Conservation (phyloP, 2,797 vertebrate species). For the Chiloscyllium punctatum region DNA sequence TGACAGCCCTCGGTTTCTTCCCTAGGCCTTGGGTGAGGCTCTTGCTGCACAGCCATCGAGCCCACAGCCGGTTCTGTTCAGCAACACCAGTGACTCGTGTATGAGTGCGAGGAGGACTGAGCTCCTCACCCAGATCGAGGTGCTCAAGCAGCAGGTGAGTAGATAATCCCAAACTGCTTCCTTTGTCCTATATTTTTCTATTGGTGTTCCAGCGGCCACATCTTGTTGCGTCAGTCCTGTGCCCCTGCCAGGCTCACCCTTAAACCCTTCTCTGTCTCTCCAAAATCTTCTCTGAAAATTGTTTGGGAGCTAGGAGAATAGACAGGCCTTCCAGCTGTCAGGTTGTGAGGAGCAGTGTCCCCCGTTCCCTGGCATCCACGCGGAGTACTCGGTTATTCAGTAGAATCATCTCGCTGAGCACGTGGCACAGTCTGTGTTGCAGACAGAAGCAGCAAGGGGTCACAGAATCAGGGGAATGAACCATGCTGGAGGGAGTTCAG, state of each 20-base stretch:
- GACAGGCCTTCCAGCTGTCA: too few species aligned
- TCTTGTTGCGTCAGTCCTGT: not conserved
- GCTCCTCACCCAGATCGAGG: conserved; percentile 84
- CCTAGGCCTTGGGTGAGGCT: conserved; percentile 87
- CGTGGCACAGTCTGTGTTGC: not conserved
- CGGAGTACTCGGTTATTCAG: too few species aligned
- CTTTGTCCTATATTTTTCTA: not conserved
- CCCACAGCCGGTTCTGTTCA: conserved; percentile 60
- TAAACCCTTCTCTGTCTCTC: not conserved
- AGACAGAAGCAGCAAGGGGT: not conserved
- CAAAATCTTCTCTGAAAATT: too few species aligned
- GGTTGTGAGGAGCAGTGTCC: too few species aligned
- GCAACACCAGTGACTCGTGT: conserved; percentile 61
- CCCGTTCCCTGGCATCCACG: too few species aligned
- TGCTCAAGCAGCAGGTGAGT: conserved; percentile 90
- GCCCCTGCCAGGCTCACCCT: not conserved
- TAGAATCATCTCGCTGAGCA: too few species aligned
- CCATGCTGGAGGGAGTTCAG: not conserved
- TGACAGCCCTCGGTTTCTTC: not conserved
- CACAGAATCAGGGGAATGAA: not conserved
- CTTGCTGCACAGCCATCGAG: conserved; percentile 75
- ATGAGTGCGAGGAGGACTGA: conserved; percentile 76
- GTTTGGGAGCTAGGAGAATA: too few species aligned
- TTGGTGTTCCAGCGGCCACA: not conserved
- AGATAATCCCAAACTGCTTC: not conserved